Percentiles rank a stretch among this genome's conserved stretches.
phyloP scores from a whole-genome alignment of 2,888 invertebrate species.

The Hartigia nigra region DNA sequence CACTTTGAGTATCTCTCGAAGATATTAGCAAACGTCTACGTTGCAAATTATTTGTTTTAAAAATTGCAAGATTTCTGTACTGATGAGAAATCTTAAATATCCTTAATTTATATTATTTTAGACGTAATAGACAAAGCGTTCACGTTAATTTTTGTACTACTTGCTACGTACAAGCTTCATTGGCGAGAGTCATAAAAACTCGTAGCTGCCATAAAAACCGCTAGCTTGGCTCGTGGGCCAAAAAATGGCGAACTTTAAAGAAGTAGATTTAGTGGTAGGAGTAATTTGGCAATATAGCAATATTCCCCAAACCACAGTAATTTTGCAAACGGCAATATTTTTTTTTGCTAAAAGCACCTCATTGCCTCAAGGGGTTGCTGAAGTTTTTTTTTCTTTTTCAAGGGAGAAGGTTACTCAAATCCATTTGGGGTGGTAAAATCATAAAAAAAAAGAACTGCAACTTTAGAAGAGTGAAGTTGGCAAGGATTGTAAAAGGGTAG shows the following conservation, averaged over 20 bases:
- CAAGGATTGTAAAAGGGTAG: conserved; percentile 61
- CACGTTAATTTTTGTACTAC: background rate
- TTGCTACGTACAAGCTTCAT: background rate
- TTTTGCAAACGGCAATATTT: conserved; percentile 48
- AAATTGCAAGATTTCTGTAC: too few relatives aligned
- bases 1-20: conserved; percentile 16
- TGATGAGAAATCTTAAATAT: background rate
- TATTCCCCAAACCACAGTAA: conserved; percentile 49
- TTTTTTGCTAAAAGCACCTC: conserved; percentile 36
- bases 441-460: conserved; percentile 54
- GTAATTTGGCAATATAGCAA: conserved; percentile 34
- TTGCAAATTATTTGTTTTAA: background rate
- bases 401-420: conserved; percentile 12
- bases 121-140: background rate
- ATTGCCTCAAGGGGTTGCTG: conserved; percentile 44
- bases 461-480: conserved; percentile 57
- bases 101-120: background rate
- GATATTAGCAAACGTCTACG: background rate
- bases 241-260: conserved; percentile 23
- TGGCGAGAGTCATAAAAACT: conserved; percentile 14
- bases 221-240: conserved; percentile 50
- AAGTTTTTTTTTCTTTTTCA: conserved; percentile 23
- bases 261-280: conserved; percentile 25
- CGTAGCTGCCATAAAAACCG: conserved; percentile 54
- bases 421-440: conserved; percentile 43